Base-by-base conservation (phyloP, 2,888 invertebrate species). In the Chironomus riparius region DNA sequence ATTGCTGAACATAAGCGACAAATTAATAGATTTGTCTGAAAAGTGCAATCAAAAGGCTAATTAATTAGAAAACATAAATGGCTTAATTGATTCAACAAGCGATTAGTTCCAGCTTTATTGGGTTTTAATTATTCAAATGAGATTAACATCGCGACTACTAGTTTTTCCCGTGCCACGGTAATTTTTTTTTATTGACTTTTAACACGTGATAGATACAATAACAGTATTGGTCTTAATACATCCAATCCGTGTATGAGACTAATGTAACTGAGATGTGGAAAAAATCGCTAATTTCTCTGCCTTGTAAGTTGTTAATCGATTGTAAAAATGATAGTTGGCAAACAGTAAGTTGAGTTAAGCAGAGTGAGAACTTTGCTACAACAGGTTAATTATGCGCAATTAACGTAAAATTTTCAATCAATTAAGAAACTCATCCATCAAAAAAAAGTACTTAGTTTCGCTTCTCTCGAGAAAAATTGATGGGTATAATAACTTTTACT, bases 41-140 rank as follows among this genome's bases (percentile, higher is more conserved):
- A 65, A 68, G 13, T 68, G 22, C 13, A 21, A 65, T 47, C 47
- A 47, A 47, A 74, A 6, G n/a, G 6, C 65, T 47, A 74, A 74
- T 74, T 73, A 73, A 73, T 50, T 50, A 28, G 38, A 62, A 47
- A 74, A 74, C 74, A 74, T 74, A 22, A 74, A 74, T 12, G n/a
- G 21, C 48, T 65, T 74, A 74, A 74, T 74, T 48, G 62, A 68
- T 74, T 65, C 5, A 73, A 74, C 65, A 68, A 68, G 47, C 38
- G 13, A 73, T 18, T 18, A 48, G n/a, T n/a, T 50, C 38, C 4
- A 61, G 5, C 13, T 68, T 74, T 74, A 74, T 74, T 68, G 68
- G 68, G 47, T 12, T 68, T 74, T 74, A 74, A 74, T 74, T 74
- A 74, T 74, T 74, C 61, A 74, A 74, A 74, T 74, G 47, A 65